These are phyloP conservation scores for Drosophila hamatofila DNA, from an alignment of 2,888 invertebrate genomes.

Conservation along the genomic window DNA sequence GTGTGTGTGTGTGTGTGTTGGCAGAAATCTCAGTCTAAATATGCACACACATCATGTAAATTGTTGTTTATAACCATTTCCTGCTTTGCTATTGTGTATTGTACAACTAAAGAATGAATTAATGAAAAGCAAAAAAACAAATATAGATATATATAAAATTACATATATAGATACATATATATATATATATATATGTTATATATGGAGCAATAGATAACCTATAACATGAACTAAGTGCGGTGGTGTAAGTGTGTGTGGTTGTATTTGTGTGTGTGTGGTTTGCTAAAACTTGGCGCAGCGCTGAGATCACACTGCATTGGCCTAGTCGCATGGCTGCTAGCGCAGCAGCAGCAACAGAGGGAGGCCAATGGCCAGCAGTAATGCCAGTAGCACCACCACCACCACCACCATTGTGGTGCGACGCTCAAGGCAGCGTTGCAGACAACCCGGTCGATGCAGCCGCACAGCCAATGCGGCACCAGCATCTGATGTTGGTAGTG, in stretches of 20 bases:
- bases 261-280: background rate
- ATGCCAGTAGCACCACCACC: constrained; percentile 17
- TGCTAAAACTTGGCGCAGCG: constrained; percentile 11
- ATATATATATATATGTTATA: constrained; percentile 23
- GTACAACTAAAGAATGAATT: constrained; percentile 10
- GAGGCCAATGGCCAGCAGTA: constrained; percentile 19
- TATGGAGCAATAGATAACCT: constrained; percentile 33
- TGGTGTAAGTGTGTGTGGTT: constrained; percentile 38
- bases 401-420: background rate
- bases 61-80: constrained; percentile 9
- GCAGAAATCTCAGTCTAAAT: constrained; percentile 73
- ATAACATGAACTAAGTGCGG: constrained; percentile 65
- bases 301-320: constrained; percentile 45
- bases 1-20: constrained; percentile 46
- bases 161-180: constrained; percentile 25
- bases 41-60: constrained; percentile 42
- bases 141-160: constrained; percentile 10
- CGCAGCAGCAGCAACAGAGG: constrained; percentile 20
- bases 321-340: constrained; percentile 13
- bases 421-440: constrained; percentile 11
- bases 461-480: constrained; percentile 22
- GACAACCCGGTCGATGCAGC: background rate
- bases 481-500: constrained; percentile 1
- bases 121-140: constrained; percentile 8
- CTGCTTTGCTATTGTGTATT: constrained; percentile 6